A percentile compares a stretch with the other conserved stretches of the same genome.
phyloP scores from a whole-genome alignment of 2,888 invertebrate genomes.

The Cheiracanthium punctorium region DNA sequence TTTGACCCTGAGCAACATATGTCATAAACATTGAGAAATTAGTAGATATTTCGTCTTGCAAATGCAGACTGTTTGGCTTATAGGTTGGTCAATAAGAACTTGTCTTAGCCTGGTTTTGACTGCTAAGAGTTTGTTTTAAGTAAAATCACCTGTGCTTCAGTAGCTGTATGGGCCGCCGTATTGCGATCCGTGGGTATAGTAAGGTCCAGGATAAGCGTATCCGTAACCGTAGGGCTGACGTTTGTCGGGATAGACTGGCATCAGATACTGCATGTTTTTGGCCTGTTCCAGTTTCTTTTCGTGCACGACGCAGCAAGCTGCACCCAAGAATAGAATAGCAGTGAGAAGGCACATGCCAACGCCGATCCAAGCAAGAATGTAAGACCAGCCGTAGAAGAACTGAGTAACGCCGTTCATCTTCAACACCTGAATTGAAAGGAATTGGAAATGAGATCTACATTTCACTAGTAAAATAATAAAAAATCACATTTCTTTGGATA shows the following conservation, averaged over 20 bases:
- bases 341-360: conserved; percentile 93
- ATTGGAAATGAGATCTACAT: too few relatives aligned
- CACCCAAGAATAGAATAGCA: conserved; percentile 93
- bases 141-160: conserved; percentile 76
- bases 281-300: conserved; percentile 96
- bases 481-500: too few relatives aligned
- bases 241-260: conserved; percentile 92
- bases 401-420: conserved; percentile 72
- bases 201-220: conserved; percentile 92
- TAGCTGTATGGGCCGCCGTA: conserved; percentile 93
- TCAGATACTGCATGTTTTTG: conserved; percentile 96
- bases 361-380: conserved; percentile 97
- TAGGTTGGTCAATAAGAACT: not conserved
- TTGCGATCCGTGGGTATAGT: conserved; percentile 87
- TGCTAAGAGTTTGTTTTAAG: not conserved
- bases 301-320: conserved; percentile 94
- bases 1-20: not conserved
- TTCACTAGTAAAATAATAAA: too few relatives aligned
- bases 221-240: conserved; percentile 80
- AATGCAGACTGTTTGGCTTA: not conserved
- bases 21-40: not conserved
- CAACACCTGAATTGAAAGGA: conserved; percentile 70
- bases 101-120: not conserved
- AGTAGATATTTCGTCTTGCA: not conserved
- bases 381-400: conserved; percentile 92